A percentile compares a stretch with the other conserved stretches of the same genome.
Conservation (phyloP, 2,888 invertebrate genomes). For the Caenorhabditis sp. region DNA sequence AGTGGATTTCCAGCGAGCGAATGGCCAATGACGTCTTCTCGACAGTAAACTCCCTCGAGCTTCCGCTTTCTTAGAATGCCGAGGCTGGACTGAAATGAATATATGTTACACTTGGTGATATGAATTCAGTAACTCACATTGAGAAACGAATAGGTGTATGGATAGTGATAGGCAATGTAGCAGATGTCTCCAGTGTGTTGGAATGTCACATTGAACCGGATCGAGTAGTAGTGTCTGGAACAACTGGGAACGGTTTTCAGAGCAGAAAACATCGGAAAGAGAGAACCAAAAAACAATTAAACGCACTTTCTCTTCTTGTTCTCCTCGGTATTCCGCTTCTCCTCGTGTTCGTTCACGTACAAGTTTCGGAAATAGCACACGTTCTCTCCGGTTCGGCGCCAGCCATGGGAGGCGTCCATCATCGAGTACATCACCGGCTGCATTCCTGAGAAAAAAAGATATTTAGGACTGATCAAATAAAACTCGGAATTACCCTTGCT, state of each 20-base stretch:
- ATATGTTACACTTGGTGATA: no score
- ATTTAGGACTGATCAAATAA: no score
- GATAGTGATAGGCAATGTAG: constrained; percentile 92
- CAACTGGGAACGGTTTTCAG: not conserved
- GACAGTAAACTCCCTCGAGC: constrained; percentile 55
- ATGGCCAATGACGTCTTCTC: constrained; percentile 69
- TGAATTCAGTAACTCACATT: constrained; percentile 87
- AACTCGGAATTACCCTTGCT: constrained; percentile 87
- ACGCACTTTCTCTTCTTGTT: constrained; percentile 55
- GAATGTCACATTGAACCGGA: constrained; percentile 90
- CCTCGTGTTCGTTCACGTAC: constrained; percentile 74
- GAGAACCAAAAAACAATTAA: not conserved
- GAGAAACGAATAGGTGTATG: constrained; percentile 90
- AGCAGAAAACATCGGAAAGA: not conserved
- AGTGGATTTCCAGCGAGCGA: constrained; percentile 70
- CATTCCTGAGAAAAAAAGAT: constrained; percentile 86
- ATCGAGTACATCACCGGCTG: constrained; percentile 93
- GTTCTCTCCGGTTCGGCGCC: constrained; percentile 89
- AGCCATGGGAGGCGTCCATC: constrained; percentile 87
- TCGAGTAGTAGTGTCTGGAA: constrained; percentile 87
- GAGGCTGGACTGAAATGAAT: constrained; percentile 62
- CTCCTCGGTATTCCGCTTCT: constrained; percentile 65
- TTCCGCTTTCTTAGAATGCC: constrained; percentile 31
- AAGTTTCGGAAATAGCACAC: constrained; percentile 91
- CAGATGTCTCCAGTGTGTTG: constrained; percentile 89